Conservation (phyloP, 2,797 vertebrate genomes). For the Sternarchorhynchus goeldii region DNA sequence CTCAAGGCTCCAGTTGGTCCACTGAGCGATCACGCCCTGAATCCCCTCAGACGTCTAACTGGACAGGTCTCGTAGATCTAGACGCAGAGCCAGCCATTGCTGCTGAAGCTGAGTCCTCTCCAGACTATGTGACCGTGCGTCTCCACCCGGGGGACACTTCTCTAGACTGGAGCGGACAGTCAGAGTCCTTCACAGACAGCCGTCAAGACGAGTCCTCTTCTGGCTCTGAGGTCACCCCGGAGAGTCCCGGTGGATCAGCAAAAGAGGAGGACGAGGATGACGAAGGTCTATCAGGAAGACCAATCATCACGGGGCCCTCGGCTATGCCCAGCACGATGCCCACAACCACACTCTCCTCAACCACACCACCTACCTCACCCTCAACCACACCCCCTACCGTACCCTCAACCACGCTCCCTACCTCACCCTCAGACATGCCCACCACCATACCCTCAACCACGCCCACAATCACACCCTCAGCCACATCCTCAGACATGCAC, state of each 20-base stretch:
- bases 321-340: background rate
- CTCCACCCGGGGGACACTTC: conserved; percentile 65
- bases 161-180: conserved; percentile 70
- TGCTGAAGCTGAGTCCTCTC: conserved; percentile 35
- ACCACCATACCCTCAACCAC: too few species aligned
- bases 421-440: too few species aligned
- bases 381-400: too few species aligned
- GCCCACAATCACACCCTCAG: too few species aligned
- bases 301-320: background rate
- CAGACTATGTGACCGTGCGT: conserved; percentile 66
- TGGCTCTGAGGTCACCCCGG: conserved; percentile 28
- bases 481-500: too few species aligned
- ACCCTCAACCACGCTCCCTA: too few species aligned
- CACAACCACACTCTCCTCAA: too few species aligned
- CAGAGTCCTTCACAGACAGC: conserved; percentile 61
- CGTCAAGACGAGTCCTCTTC: conserved; percentile 64
- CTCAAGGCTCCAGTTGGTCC: background rate
- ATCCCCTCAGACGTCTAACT: conserved; percentile 62
- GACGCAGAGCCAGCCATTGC: conserved; percentile 60
- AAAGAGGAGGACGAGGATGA: conserved; percentile 47
- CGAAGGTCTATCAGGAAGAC: conserved; percentile 34
- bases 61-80: conserved; percentile 75
- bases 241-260: conserved; percentile 43
- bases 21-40: conserved; percentile 14
- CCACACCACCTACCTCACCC: too few species aligned